These are phyloP conservation scores for Drosophila neoperkinsi DNA, from an alignment of 2,888 invertebrate genomes.

Conservation along the genomic window DNA sequence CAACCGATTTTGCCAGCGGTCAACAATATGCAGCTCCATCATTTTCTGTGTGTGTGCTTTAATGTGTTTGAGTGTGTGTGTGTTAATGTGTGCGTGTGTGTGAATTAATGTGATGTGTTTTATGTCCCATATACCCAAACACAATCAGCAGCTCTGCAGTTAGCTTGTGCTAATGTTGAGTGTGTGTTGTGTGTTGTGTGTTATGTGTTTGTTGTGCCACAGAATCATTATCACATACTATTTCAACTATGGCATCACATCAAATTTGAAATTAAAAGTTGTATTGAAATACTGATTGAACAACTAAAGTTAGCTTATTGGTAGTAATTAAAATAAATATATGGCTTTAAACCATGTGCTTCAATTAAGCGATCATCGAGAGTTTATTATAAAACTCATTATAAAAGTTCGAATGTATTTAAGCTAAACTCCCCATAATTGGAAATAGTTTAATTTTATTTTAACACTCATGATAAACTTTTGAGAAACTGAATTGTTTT, in stretches of 20 bases:
- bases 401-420: neutral
- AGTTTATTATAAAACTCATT: neutral
- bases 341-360: neutral
- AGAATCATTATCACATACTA: neutral
- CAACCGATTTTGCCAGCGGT: constrained; percentile 43
- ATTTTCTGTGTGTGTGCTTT: neutral
- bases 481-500: neutral
- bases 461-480: neutral
- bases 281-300: neutral
- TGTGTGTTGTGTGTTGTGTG: no score
- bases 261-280: neutral
- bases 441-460: neutral
- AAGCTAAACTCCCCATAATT: no score
- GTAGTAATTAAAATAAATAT: neutral
- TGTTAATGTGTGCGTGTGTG: neutral
- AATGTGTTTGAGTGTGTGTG: neutral
- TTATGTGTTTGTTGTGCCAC: neutral
- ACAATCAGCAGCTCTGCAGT: neutral
- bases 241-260: neutral
- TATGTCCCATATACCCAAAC: constrained; percentile 9
- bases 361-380: neutral
- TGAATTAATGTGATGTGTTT: constrained; percentile 38
- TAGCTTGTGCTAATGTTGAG: neutral
- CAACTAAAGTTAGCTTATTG: neutral
- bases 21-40: constrained; percentile 43